A percentile compares a stretch with the other conserved stretches of the same genome.
phyloP scores from a whole-genome alignment of 1,140 invertebrate genomes.

The Zaprionus lachaisei region DNA sequence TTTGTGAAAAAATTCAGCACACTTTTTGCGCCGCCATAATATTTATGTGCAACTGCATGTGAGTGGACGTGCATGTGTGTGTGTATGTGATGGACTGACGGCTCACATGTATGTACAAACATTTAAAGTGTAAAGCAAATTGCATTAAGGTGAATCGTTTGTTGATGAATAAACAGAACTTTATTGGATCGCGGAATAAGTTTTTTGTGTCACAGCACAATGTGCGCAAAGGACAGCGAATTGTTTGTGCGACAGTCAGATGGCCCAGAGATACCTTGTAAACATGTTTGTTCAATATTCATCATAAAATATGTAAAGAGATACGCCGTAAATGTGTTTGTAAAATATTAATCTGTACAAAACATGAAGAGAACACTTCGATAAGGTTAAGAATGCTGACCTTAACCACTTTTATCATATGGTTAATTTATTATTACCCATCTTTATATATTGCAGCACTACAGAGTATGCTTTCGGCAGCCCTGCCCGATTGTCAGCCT shows the following conservation, averaged over 20 bases:
- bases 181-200: slow-evolving; percentile 18
- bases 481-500: not conserved
- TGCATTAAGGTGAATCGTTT: slow-evolving; percentile 37
- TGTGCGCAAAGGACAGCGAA: not conserved
- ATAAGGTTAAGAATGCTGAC: too few relatives aligned
- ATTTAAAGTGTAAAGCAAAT: slow-evolving; percentile 41
- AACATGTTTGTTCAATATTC: too few relatives aligned
- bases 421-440: not conserved
- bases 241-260: not conserved
- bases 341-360: too few relatives aligned
- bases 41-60: not conserved
- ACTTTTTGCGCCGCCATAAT: slow-evolving; percentile 9
- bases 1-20: slow-evolving; percentile 23
- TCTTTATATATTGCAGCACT: not conserved
- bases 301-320: too few relatives aligned
- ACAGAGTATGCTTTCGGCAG: not conserved
- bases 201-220: slow-evolving; percentile 1
- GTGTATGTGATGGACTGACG: slow-evolving; percentile 9
- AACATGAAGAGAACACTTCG: too few relatives aligned
- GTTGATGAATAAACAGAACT: slow-evolving; percentile 37
- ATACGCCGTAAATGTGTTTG: too few relatives aligned
- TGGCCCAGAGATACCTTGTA: not conserved
- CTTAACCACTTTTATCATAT: fast-evolving
- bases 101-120: slow-evolving; percentile 5
- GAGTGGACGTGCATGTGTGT: not conserved